Evolutionary conservation across 92 coral and sea anemone species (phyloP), one percentile per base, ranked within the genome.

Genomic region (Blastomussa wellsi): DNA sequence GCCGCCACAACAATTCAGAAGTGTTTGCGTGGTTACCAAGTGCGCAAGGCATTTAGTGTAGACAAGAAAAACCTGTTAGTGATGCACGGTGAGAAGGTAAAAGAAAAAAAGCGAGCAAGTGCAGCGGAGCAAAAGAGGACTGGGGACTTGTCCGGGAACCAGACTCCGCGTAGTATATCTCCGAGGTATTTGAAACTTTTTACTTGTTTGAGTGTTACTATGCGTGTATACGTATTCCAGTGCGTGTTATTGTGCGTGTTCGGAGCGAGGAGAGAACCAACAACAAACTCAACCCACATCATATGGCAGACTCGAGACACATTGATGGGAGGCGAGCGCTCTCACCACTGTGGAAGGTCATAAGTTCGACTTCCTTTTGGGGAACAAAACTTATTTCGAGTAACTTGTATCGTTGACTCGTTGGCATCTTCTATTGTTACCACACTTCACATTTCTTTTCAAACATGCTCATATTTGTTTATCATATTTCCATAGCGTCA

Each of bases 1-100:
- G 99, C 99, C 17, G 93, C 91, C 72, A 92, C 92, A 20, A 84
- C 93, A 38, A 86, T 94, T 51, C 98, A 94, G 87, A 76, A 79
- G 35, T 90, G 95, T 57, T 94, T 95, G 98, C 87, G 93, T 28
- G 95, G 95, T n/a, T 90, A 86, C 84, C 78, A 76, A 9, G 80
- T 90, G 33, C 95, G 98, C 52, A 92, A 90, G 37, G 90, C 88
- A 26, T 92, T 90, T 86, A n/a, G n/a, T n/a, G 79, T 85, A 84
- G 72, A 79, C 74, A 89, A 90, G 32, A 94, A 94, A 77, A 76
- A 74, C 68, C 49, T 92, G 83, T 76, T 89, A 26, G 62, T 90
- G 88, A 84, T 86, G 36, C 98, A 94, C 83, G 92, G 92, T 78
- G 91, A 90, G 44, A 85, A 88, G 75, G 33, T 88, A 72, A 92